Base-by-base conservation (phyloP, 2,113 vertebrate species). In the Hystrix cristata region DNA sequence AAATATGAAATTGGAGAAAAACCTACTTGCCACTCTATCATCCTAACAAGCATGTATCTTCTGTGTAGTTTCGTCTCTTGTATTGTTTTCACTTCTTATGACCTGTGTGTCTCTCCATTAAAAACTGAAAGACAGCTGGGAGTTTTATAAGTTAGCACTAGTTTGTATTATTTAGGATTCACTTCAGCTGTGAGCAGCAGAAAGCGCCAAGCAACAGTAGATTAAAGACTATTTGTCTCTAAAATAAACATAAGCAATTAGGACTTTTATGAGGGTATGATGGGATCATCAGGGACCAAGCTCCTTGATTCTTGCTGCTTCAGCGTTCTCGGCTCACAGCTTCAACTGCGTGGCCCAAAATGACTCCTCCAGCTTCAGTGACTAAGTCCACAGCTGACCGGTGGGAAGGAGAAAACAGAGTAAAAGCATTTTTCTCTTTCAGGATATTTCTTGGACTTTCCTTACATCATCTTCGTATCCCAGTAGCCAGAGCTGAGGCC, bases 81-180 rank as follows among this genome's bases (percentile, higher is more conserved):
- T 21, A 8, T 59, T 69, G 60, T 83, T 97, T 84, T 74, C 29
- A 38, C 3, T 67, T 51, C 81, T 34, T 69, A 43, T 55, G 57
- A 87, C 69, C 59, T 95, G 80, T 91, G 29, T 43, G 27, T 80
- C 55, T 89, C 51, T 74, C 31, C 60, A n/a, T 46, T 59, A 83
- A 83, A 93, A 93, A 62, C 53, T 53, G 51, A 46, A 55, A 84
- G 48, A 38, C 29, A 81, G 55, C 69, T 96, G 89, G 34, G 12
- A 18, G 62, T 74, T 91, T 79, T 71, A 5, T 74, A 67, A 89
- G 48, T 71, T 31, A 51, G 46, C 48, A 31, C 60, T 89, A 51
- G 80, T 86, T 93, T 92, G 84, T 80, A 91, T 87, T 79, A 62
- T 48, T 38, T 85, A 95, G 64, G 38, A 86, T 94, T 78, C 86